Evolutionary conservation across 2,797 vertebrate genomes (phyloP), one percentile per base, ranked within the genome.

Genomic region (Phataginus tricuspis): DNA sequence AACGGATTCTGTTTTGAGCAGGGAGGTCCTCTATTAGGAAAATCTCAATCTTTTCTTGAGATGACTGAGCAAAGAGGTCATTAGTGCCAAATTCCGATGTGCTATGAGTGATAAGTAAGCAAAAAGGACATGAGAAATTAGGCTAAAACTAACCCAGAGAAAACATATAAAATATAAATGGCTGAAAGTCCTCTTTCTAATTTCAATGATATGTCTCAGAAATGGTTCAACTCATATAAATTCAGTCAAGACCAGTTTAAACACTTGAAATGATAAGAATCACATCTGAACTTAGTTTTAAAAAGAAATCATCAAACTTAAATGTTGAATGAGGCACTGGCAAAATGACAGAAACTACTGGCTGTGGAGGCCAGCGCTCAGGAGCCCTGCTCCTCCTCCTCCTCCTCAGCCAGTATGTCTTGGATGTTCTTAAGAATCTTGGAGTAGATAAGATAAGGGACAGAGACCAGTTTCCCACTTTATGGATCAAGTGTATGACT

Each of bases 381-480:
- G n/a, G n/a, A n/a, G n/a, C n/a, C n/a, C n/a, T n/a, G n/a, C n/a
- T n/a, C n/a, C n/a, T n/a, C n/a, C n/a, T n/a, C n/a, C n/a, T n/a
- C n/a, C n/a, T n/a, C n/a, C n/a, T n/a, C n/a, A n/a, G 2, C 10
- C 21, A 27, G 8, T 4, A 0, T 7, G 8, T 6, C 8, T 10
- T 34, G 19, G 18, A 42, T 31, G 31, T 6, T 29, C 39, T 4
- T 21, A 12, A 59, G 34, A 13, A 18, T n/a, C 42, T 42, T 19
- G 8, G 39, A 14, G 31, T n/a, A 49, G 64, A 61, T 10, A 74
- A 29, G 37, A 31, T 53, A 27, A 66, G 49, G 18, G 9, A 39
- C 42, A 27, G 29, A 13, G 4, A 18, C 25, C 4, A 1, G 6
- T 42, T 34, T 80, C 27, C 49, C 80, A 16, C 51, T 37, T 49